Evolutionary conservation across 2,113 vertebrate species (phyloP).

Genomic region (Pteronura brasiliensis): DNA sequence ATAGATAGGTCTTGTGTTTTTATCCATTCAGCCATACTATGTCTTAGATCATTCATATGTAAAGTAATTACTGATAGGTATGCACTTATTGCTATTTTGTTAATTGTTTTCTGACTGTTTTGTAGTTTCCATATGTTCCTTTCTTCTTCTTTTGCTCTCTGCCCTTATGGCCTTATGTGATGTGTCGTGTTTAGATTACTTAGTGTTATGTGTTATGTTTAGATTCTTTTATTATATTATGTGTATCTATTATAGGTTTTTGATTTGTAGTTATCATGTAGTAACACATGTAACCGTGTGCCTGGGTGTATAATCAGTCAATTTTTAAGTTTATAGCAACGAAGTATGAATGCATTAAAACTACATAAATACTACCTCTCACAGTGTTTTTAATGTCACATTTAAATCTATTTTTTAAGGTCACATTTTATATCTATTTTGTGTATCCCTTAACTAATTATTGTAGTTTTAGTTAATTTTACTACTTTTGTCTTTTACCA

Average conservation of each 20-base stretch:
- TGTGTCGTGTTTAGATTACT: not conserved
- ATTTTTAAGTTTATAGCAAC: not conserved
- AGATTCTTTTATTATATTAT: not conserved
- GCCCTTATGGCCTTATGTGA: not conserved
- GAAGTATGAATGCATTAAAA: not conserved
- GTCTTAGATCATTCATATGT: not conserved
- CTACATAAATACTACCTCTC: not conserved
- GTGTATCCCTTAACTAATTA: not conserved
- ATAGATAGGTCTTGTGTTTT: not conserved
- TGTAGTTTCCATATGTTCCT: not conserved
- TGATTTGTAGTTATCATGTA: not conserved
- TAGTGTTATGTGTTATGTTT: not conserved
- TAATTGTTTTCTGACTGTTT: not conserved
- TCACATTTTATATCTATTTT: not conserved
- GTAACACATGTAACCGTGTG: not conserved
- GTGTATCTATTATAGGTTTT: not conserved
- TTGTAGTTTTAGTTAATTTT: not conserved
- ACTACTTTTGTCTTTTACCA: not conserved
- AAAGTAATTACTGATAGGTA: not conserved
- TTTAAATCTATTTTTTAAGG: not conserved
- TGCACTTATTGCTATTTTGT: not conserved
- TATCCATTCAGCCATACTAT: not conserved
- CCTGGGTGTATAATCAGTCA: not conserved
- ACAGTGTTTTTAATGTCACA: not conserved
- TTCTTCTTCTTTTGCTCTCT: not conserved